phyloP scores from a whole-genome alignment of 2,888 invertebrate species.

The Priocnemis perturbator region DNA sequence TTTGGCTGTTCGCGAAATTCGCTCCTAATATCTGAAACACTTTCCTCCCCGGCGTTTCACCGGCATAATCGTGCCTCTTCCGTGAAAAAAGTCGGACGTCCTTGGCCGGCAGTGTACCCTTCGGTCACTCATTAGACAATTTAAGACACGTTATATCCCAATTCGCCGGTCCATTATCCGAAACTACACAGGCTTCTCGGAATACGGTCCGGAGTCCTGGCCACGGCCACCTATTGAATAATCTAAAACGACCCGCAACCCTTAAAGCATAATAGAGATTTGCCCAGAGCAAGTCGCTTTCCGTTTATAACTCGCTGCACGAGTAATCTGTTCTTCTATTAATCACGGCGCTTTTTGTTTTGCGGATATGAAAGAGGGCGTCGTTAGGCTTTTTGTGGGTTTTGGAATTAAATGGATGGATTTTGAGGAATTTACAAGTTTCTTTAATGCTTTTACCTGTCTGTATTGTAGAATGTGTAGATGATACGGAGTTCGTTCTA shows the following conservation, averaged over 20 bases:
- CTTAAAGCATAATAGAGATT: conserved; percentile 61
- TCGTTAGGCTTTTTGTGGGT: too few species aligned
- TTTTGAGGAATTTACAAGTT: too few species aligned
- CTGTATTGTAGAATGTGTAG: too few species aligned
- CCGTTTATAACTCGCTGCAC: conserved; percentile 44
- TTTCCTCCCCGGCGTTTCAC: conserved; percentile 24
- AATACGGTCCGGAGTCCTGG: conserved; percentile 52
- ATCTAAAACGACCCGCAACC: conserved; percentile 62
- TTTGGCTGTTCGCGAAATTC: conserved; percentile 3
- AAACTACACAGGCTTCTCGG: conserved; percentile 67
- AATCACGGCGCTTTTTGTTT: too few species aligned
- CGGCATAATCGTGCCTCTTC: conserved; percentile 43
- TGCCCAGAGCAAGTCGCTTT: conserved; percentile 54
- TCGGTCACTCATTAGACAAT: conserved; percentile 73
- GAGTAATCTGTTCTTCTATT: too few species aligned
- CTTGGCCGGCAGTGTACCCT: conserved; percentile 59
- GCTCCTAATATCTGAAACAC: conserved; percentile 12
- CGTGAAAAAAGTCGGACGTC: conserved; percentile 59
- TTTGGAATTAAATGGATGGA: too few species aligned
- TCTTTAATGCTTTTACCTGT: too few species aligned
- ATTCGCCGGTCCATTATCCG: conserved; percentile 68
- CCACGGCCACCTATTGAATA: conserved; percentile 61
- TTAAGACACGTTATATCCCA: conserved; percentile 73
- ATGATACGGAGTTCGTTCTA: too few species aligned
- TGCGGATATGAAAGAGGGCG: too few species aligned